Base-by-base conservation (phyloP, 2,797 vertebrate genomes). In the Chaenodraco wilsoni region DNA sequence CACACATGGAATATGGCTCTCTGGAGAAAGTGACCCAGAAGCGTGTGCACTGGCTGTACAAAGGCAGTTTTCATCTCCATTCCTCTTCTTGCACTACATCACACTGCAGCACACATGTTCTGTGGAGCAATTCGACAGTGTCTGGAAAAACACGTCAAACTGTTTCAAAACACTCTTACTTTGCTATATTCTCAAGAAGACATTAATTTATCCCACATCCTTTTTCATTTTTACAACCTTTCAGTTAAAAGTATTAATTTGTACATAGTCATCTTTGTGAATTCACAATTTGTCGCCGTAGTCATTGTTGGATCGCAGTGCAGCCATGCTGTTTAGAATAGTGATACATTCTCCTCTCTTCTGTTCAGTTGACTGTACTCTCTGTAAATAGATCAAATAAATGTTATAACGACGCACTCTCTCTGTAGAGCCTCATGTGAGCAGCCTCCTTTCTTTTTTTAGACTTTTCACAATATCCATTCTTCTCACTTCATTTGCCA, bases 381-480 rank as follows among this genome's bases (percentile, higher is more conserved):
- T 91, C 87, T 94, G 93, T 93, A 92, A 89, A 93, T 94, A 94
- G 88, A 88, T 84, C 81, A 86, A 94, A 94, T 94, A 94, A 94
- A 94, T 90, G 89, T 90, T 91, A 85, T 74, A 87, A 84, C 87
- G 84, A 72, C 85, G 62, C 84, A 86, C 76, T 88, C 76, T 76
- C 74, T 77, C 74, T 73, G 37, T 48, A 69, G 51, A 82, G 73
- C 75, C 75, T 82, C 72, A 48, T 84, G 76, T 82, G 73, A 84
- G 69, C 50, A 6, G 70, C 67, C 75, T 91, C 71, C 11, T 78
- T 79, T 84, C 56, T 71, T 81, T 84, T 78, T 59, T 48, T 68
- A 27, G 44, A 66, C 44, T 72, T 52, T 57, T 37, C 63, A 14
- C 54, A 19, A 56, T 41, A 67, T 56, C 46, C 10, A 5, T 61